Percentiles rank a stretch among this genome's conserved stretches.
Conservation (phyloP, 2,888 invertebrate genomes). For the Noctuana brunneofusca region DNA sequence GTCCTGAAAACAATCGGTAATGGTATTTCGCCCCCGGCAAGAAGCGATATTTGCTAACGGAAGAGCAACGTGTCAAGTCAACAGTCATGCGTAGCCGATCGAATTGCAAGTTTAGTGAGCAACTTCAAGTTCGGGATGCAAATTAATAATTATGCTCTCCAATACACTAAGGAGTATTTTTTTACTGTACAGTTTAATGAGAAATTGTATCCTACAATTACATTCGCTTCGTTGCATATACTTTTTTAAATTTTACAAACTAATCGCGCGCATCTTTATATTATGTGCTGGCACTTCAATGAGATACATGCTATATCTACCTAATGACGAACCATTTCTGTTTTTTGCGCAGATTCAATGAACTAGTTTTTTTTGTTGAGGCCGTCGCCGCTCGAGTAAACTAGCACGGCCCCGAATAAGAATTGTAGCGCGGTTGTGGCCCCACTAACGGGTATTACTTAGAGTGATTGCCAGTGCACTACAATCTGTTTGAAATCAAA, state of each 20-base stretch:
- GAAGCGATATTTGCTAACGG: slow-evolving; percentile 19
- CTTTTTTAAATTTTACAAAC: too few relatives aligned
- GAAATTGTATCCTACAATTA: too few relatives aligned
- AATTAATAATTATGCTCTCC: not conserved
- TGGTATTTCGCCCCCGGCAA: not conserved
- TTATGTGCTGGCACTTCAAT: not conserved
- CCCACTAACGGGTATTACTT: slow-evolving; percentile 53
- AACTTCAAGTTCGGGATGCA: not conserved
- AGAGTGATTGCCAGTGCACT: slow-evolving; percentile 47
- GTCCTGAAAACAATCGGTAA: slow-evolving; percentile 35
- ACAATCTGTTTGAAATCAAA: slow-evolving; percentile 61
- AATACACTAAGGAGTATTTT: too few relatives aligned
- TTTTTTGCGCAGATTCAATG: slow-evolving; percentile 13
- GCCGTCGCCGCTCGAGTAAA: slow-evolving; percentile 53
- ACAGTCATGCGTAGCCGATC: slow-evolving; percentile 33
- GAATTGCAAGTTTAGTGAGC: not conserved
- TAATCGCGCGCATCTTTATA: not conserved
- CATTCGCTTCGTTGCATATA: too few relatives aligned
- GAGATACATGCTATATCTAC: not conserved
- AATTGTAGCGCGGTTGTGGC: slow-evolving; percentile 52
- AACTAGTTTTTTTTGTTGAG: slow-evolving; percentile 57
- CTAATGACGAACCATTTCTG: not conserved
- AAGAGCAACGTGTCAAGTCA: slow-evolving; percentile 45
- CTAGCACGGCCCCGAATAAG: slow-evolving; percentile 52
- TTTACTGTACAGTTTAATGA: too few relatives aligned